Base-by-base conservation (phyloP, 2,888 invertebrate genomes). In the Drosophila anceps region DNA sequence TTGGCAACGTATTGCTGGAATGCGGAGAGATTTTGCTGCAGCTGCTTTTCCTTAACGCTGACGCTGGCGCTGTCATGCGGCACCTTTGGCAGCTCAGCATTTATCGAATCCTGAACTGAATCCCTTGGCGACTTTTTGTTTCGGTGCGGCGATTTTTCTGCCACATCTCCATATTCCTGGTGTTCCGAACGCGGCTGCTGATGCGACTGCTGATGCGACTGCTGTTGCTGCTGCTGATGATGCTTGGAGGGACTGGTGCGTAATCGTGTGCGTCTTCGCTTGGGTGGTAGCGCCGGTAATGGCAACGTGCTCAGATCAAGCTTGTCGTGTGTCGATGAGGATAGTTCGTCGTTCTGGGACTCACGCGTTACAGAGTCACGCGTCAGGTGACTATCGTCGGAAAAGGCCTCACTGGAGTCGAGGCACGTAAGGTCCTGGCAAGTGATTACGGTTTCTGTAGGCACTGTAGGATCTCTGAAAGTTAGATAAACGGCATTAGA, bases 281-380 rank as follows among this genome's bases (percentile, higher is more conserved):
- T 93, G 2, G 92, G 90, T 35, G 93, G 93, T 66, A 93, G 79
- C 4, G 92, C 93, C 1, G 93, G 93, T 69, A 93, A 71, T 10
- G 93, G 93, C 54, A 93, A 81, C 41, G 91, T 92, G 72, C 91
- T 92, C 24, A 93, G 91, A 84, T 93, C 93, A 67, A 93, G 91
- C 78, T 92, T 93, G 76, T 92, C 92, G 13, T 87, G 81, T 10
- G 92, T 92, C 51, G 92, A 91, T 9, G 92, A 88, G 20, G 91
- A 91, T 7, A 91, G 71, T 60, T 92, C 92, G 80, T 92, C 92
- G 89, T 92, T 92, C 43, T 92, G 92, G 4, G 92, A 92, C 65
- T 92, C 91, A 33, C 90, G 89, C 8, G 91, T 91, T 10, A 91
- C 72, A 2, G 92, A 92, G 64, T 92, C 92, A 31, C 90, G 88